phyloP scores from a whole-genome alignment of 1,140 invertebrate species.

The Drosophila chauvacae region DNA sequence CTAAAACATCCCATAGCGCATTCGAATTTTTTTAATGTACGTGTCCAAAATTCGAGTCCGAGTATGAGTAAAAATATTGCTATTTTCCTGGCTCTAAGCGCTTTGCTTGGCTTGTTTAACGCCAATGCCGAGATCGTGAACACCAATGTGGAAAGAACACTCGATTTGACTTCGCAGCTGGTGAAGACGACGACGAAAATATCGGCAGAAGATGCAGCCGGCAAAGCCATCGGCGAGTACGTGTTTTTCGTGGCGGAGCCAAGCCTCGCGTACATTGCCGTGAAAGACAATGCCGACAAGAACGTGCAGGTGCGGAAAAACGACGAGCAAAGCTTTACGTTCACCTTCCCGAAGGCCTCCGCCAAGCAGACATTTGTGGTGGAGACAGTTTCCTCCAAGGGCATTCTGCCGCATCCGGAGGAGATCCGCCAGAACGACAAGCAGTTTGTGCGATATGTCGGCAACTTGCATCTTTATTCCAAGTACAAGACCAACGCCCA shows the following conservation, averaged over 20 bases:
- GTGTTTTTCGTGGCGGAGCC: constrained; percentile 88
- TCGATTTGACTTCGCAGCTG: constrained; percentile 95
- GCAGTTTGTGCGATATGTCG: constrained; percentile 94
- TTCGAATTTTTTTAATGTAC: constrained; percentile 40
- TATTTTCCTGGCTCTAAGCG: constrained; percentile 22
- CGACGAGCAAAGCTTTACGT: constrained; percentile 79
- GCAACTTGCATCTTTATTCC: constrained; percentile 93
- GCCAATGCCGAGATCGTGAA: constrained; percentile 87
- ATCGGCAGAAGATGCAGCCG: constrained; percentile 92
- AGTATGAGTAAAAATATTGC: constrained; percentile 31
- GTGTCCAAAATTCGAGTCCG: constrained; percentile 39
- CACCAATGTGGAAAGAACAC: constrained; percentile 92
- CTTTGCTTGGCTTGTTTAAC: constrained; percentile 2
- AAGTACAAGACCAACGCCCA: constrained; percentile 93
- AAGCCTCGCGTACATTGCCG: constrained; percentile 91
- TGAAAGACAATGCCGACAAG: constrained; percentile 88
- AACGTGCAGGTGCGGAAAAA: constrained; percentile 86
- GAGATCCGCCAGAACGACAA: constrained; percentile 96
- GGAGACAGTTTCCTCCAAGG: constrained; percentile 91
- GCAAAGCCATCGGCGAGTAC: constrained; percentile 89
- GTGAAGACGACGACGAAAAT: constrained; percentile 93
- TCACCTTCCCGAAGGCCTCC: constrained; percentile 69
- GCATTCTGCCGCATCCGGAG: constrained; percentile 92
- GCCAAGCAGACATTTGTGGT: constrained; percentile 87
- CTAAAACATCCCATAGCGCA: constrained; percentile 33